Conservation (phyloP, 2,888 invertebrate species). For the Synanthedon tipuliformis region DNA sequence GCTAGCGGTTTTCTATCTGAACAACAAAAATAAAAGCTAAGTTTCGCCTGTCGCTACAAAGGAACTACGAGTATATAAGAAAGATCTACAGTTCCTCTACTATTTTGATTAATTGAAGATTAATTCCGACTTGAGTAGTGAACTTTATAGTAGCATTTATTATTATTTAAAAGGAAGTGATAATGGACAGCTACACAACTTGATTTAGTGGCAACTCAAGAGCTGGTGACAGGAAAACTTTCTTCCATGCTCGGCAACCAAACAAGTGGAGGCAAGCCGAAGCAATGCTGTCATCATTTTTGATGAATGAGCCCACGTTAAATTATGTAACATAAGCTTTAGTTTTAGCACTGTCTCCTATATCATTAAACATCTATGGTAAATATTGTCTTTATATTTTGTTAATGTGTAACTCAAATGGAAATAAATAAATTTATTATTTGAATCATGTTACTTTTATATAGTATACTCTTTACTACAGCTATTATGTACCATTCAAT, state of each 20-base stretch:
- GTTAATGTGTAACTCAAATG: too few relatives aligned
- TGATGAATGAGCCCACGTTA: constrained; percentile 12
- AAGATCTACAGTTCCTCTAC: too few relatives aligned
- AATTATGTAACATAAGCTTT: constrained; percentile 1
- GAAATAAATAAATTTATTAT: too few relatives aligned
- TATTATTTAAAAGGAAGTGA: constrained; percentile 14
- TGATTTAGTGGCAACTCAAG: constrained; percentile 25
- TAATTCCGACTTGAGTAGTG: too few relatives aligned
- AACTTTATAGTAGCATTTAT: neutral
- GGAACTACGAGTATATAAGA: too few relatives aligned
- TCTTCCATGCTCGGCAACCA: constrained; percentile 9
- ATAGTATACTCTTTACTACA: too few relatives aligned
- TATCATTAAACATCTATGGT: too few relatives aligned
- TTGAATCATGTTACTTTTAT: too few relatives aligned
- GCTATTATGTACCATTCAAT: too few relatives aligned
- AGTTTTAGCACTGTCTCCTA: neutral
- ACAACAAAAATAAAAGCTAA: too few relatives aligned
- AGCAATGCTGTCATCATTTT: constrained; percentile 9
- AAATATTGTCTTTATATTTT: neutral
- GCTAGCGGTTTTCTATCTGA: neutral
- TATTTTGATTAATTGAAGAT: too few relatives aligned
- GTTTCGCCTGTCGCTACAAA: too few relatives aligned
- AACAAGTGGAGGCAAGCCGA: constrained; percentile 9
- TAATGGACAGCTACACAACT: constrained; percentile 28
- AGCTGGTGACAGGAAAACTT: constrained; percentile 7